phyloP scores from a whole-genome alignment of 2,797 vertebrate genomes.

The Nothura maculosa region DNA sequence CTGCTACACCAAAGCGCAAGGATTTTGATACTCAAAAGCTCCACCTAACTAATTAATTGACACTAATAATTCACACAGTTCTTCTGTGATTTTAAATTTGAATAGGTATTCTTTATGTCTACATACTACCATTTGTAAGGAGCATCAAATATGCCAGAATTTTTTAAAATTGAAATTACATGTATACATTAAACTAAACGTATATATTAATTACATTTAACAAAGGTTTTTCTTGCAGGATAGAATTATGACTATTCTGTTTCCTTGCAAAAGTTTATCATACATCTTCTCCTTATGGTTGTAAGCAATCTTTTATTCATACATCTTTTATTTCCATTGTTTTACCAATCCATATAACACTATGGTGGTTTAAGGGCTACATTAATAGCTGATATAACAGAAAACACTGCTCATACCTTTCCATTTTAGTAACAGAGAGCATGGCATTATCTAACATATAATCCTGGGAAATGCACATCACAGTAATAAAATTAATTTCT shows the following conservation, averaged over 20 bases:
- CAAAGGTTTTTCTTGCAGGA: background rate
- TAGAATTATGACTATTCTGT: background rate
- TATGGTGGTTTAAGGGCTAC: background rate
- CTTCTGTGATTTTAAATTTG: background rate
- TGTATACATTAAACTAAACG: background rate
- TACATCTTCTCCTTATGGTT: background rate
- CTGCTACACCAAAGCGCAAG: background rate
- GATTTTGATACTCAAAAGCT: background rate
- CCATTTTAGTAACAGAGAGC: background rate
- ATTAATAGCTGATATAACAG: background rate
- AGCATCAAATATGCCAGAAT: background rate
- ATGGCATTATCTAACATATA: background rate
- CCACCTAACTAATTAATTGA: background rate
- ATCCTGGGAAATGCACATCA: background rate
- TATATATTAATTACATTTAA: background rate
- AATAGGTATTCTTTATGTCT: background rate
- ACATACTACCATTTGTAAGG: background rate
- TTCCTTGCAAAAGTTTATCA: background rate
- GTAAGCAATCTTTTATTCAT: background rate
- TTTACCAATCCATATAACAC: background rate
- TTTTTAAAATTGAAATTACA: background rate
- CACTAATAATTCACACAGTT: background rate
- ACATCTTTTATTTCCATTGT: background rate
- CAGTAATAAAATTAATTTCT: background rate
- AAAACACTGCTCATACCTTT: conserved; percentile 2